A percentile compares a stretch with the other conserved stretches of the same genome.
Conservation (phyloP, 2,797 vertebrate species). For the Lophotriccus pileatus region DNA sequence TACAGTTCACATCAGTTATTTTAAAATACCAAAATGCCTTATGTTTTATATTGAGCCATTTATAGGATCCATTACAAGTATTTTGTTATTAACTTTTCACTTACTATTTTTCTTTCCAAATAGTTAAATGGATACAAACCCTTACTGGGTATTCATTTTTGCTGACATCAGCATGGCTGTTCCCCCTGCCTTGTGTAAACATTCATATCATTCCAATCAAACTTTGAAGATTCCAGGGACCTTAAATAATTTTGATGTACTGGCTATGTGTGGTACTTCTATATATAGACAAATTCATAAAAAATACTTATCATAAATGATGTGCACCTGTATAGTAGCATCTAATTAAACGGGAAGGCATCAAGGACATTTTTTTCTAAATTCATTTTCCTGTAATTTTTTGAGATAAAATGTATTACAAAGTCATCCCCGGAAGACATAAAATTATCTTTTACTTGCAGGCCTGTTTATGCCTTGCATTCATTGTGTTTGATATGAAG, state of each 20-base stretch:
- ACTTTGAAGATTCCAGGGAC: neutral
- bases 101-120: neutral
- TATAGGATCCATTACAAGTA: neutral
- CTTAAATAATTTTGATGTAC: neutral
- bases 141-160: neutral
- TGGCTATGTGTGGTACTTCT: neutral
- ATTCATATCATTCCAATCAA: neutral
- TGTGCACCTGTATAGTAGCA: neutral
- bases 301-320: neutral
- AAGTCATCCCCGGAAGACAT: neutral
- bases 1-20: neutral
- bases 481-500: neutral
- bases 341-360: neutral
- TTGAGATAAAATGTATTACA: neutral
- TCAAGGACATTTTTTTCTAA: neutral
- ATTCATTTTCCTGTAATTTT: neutral
- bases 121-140: neutral
- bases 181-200: neutral
- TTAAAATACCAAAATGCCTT: neutral
- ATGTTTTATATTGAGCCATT: neutral
- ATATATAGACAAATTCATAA: neutral
- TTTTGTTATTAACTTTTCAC: neutral
- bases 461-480: neutral
- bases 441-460: neutral
- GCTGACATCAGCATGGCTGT: neutral